Evolutionary conservation across 2,888 invertebrate genomes (phyloP), one percentile per base, ranked within the genome.

Genomic region (Octodonta nipae): DNA sequence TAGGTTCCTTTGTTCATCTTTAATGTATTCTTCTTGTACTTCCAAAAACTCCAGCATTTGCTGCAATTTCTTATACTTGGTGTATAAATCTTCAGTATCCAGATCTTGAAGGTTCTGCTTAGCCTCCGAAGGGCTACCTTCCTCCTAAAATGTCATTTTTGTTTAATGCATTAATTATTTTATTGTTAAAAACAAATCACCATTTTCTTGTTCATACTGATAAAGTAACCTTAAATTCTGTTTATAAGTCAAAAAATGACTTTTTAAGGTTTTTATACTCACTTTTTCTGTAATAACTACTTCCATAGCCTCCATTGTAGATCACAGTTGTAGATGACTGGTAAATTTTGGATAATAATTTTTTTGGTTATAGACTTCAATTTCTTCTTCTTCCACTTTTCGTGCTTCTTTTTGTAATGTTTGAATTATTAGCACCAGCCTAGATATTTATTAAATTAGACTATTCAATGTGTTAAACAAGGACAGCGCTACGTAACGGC

Each of bases 1-100:
- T 33, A 98, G 66, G 63, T 98, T 98, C 34, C 95, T 77, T 59
- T 95, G 96, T 65, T 98, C 98, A 72, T 96, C 93, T 64, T 98
- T 99, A 33, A 98, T 95, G 59, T 98, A 98, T 53, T 96, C 95
- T 59, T 99, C 98, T 68, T 98, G 96, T 1, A 98, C 96, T 61
- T 93, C 89, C 6, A 98, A 67, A 60, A 96, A 98, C 61, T 98
- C 96, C 13, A 98, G 63, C 67, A 93, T 91, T 43, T 88, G 79
- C 65, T 93, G 92, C 11, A 98, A 67, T 75, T 93, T 95, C 85
- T 93, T 95, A 55, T 85, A 93, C 64, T 89, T 91, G 8, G 91
- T 91, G 60, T 92, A 95, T 30, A 93, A 68, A 68, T 95, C 95
- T 61, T 92, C 91, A 25, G 81, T 70, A 59, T 92, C 92, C 40